phyloP scores from a whole-genome alignment of 2,113 vertebrate genomes.

The Mustela nigripes region DNA sequence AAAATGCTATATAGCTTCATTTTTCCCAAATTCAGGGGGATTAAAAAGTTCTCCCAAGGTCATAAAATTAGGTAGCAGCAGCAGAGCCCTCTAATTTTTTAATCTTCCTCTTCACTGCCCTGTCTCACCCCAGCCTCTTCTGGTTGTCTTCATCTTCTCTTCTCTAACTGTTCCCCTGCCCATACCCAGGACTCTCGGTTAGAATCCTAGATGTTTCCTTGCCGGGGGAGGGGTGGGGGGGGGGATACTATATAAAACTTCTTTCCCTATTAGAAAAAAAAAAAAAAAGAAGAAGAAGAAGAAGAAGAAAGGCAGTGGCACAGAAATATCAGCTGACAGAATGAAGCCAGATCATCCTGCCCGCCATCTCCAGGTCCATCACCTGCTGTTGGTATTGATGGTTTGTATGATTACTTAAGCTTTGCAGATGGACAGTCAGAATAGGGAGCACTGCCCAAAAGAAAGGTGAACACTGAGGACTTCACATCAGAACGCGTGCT shows the following conservation, averaged over 20 bases:
- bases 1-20: not conserved
- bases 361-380: not conserved
- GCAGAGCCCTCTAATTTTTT: not conserved
- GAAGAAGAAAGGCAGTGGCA: not conserved
- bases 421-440: not conserved
- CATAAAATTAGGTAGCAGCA: not conserved
- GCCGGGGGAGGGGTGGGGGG: accelerated
- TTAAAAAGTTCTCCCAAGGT: not conserved
- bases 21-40: not conserved
- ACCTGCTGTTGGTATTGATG: not conserved
- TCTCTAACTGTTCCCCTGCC: not conserved
- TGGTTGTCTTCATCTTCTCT: not conserved
- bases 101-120: not conserved
- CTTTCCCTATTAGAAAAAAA: not conserved
- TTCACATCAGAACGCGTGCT: too few species aligned
- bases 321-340: not conserved
- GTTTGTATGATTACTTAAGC: not conserved
- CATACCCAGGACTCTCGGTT: not conserved
- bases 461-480: not conserved
- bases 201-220: not conserved
- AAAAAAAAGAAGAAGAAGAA: not conserved
- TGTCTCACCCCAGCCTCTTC: not conserved
- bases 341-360: not conserved
- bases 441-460: too few species aligned
- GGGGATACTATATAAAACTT: too few species aligned